A percentile compares a stretch with the other conserved stretches of the same genome.
Conservation (phyloP, 2,113 vertebrate genomes). For the Micronycteris hirsuta region DNA sequence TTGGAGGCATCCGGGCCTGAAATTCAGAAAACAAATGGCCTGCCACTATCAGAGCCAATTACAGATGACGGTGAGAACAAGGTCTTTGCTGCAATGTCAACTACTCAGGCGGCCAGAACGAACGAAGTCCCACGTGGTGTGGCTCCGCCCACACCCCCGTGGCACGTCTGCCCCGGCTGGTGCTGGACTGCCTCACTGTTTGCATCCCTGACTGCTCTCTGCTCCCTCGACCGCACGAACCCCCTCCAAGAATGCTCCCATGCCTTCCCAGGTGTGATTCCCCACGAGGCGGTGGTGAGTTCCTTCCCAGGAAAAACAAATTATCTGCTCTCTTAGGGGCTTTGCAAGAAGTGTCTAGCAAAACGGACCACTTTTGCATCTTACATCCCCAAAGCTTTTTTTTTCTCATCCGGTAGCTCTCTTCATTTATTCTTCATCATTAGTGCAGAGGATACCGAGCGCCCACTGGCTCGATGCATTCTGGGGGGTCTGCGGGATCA, state of each 20-base stretch:
- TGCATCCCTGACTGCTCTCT: neutral
- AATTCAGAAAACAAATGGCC: conserved; percentile 9
- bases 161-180: rapidly evolving
- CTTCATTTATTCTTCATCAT: neutral
- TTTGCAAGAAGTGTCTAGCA: neutral
- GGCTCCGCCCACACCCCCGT: neutral
- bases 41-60: neutral
- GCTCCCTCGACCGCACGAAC: neutral
- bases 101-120: too few relatives aligned
- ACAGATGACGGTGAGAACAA: neutral
- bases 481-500: neutral
- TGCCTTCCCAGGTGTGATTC: neutral
- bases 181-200: neutral
- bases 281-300: neutral
- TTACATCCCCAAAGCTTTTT: neutral
- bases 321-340: too few relatives aligned
- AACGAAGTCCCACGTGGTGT: too few relatives aligned
- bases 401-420: neutral
- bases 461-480: neutral
- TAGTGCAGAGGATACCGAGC: too few relatives aligned
- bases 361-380: neutral
- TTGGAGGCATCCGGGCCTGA: neutral
- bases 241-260: neutral
- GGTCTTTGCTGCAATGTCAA: too few relatives aligned
- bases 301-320: neutral